Evolutionary conservation across 2,797 vertebrate genomes (phyloP).

Genomic region (Aphelocoma californica): DNA sequence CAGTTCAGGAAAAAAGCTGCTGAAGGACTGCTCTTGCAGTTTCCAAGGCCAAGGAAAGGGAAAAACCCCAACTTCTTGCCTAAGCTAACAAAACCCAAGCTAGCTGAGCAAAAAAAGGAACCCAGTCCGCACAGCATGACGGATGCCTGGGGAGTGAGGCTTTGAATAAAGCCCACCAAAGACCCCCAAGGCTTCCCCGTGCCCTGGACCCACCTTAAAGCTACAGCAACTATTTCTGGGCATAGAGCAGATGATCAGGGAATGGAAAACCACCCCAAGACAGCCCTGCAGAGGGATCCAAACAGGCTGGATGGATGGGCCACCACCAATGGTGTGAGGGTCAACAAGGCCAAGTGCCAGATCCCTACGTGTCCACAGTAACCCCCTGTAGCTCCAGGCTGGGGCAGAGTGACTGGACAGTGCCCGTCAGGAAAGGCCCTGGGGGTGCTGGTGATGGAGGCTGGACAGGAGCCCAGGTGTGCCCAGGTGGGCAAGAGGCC

Average conservation of each 20-base stretch:
- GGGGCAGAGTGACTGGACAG: background rate
- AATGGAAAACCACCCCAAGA: background rate
- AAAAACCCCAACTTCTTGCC: background rate
- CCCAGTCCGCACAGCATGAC: fast-evolving
- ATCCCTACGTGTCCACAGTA: background rate
- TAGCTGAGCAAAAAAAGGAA: background rate
- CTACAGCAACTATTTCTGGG: background rate
- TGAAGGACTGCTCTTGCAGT: background rate
- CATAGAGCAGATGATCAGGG: background rate
- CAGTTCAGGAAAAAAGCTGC: background rate
- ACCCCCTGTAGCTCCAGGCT: background rate
- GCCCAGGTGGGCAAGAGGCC: background rate
- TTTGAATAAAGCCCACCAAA: background rate
- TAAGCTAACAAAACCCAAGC: background rate
- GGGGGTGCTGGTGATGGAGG: background rate
- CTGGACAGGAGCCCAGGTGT: background rate
- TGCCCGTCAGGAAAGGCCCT: background rate
- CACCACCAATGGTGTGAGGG: background rate
- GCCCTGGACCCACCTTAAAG: background rate
- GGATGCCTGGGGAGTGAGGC: background rate
- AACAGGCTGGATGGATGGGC: background rate
- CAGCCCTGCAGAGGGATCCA: background rate
- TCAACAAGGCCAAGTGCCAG: background rate
- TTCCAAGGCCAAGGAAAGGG: background rate
- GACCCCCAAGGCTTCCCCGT: no score